A percentile compares a stretch with the other conserved stretches of the same genome.
phyloP scores from a whole-genome alignment of 2,888 invertebrate species.

The Lepidocyrtoides sp. region DNA sequence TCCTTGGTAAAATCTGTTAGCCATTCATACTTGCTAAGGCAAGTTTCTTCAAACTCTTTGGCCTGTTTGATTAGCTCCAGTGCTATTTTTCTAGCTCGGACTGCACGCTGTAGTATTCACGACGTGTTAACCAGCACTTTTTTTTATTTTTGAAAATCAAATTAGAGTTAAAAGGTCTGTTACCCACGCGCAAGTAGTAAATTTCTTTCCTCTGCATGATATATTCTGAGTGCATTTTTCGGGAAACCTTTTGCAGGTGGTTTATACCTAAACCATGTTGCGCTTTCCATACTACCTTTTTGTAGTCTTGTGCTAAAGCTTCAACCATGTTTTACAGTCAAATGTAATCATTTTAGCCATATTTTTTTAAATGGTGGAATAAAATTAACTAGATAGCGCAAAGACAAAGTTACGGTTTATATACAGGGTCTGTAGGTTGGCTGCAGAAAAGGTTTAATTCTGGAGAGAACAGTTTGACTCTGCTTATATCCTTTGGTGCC shows the following conservation, averaged over 20 bases:
- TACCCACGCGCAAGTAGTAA: constrained; percentile 82
- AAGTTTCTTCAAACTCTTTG: constrained; percentile 82
- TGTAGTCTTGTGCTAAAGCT: constrained; percentile 80
- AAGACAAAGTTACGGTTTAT: too few relatives aligned
- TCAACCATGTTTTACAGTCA: neutral
- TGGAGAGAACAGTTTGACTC: constrained; percentile 74
- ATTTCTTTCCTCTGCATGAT: constrained; percentile 83
- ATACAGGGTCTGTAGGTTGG: constrained; percentile 81
- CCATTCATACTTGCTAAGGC: constrained; percentile 84
- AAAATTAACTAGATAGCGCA: too few relatives aligned
- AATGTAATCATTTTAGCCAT: too few relatives aligned
- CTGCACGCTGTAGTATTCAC: constrained; percentile 84
- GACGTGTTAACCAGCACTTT: too few relatives aligned
- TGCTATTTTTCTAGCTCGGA: constrained; percentile 82
- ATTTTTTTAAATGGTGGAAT: too few relatives aligned
- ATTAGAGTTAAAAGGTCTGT: neutral
- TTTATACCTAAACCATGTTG: constrained; percentile 82
- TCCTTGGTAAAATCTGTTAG: constrained; percentile 83
- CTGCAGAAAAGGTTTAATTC: constrained; percentile 81
- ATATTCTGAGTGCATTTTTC: constrained; percentile 84
- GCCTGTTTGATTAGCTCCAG: constrained; percentile 79
- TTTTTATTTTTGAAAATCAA: neutral
- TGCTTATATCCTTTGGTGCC: constrained; percentile 80
- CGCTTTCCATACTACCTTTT: constrained; percentile 83
- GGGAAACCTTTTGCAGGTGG: constrained; percentile 83